phyloP scores from a whole-genome alignment of 2,113 vertebrate species.

The Urocolius indicus region DNA sequence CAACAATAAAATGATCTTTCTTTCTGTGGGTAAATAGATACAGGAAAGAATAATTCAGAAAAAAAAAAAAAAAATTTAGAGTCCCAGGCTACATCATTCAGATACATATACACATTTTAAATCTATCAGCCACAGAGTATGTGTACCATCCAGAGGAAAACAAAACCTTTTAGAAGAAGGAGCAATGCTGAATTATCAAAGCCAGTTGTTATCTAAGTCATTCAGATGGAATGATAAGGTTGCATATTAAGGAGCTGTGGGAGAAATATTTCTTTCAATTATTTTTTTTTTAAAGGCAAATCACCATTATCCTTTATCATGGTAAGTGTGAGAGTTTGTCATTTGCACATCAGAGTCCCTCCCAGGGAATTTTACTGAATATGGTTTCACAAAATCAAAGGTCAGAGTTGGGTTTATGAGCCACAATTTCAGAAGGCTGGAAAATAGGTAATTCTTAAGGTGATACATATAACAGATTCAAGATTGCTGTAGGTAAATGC shows the following conservation, averaged over 20 bases:
- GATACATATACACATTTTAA: neutral
- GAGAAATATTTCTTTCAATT: neutral
- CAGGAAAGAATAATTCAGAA: neutral
- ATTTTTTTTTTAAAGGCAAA: neutral
- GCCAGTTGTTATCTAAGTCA: neutral
- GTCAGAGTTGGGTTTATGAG: no score
- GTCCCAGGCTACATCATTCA: neutral
- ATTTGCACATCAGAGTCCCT: no score
- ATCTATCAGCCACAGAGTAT: neutral
- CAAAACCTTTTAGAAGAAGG: neutral
- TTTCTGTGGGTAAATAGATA: neutral
- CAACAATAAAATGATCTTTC: neutral
- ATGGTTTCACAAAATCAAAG: no score
- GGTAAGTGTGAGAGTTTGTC: no score
- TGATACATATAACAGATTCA: no score
- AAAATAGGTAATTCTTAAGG: no score
- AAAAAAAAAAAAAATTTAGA: neutral
- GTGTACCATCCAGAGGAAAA: neutral
- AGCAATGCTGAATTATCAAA: neutral
- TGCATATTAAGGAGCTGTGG: rapidly evolving
- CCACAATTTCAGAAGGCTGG: no score
- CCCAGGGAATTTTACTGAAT: no score
- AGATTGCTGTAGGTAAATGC: no score
- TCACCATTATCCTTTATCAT: neutral
- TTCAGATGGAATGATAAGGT: neutral